Base-by-base conservation (phyloP, 2,888 invertebrate genomes). In the Hirtodrosophila trivittata region DNA sequence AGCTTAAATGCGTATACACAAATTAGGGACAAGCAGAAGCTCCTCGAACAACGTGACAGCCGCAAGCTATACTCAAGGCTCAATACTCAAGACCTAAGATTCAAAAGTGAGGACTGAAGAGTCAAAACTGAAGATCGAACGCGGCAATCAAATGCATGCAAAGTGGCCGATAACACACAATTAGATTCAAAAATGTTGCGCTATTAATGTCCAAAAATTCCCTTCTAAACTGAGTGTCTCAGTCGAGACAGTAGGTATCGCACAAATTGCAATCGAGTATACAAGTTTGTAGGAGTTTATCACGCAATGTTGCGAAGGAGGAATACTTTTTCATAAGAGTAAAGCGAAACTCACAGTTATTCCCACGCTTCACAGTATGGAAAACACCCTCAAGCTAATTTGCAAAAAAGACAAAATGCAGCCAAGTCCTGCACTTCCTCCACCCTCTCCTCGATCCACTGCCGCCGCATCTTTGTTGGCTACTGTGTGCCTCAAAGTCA, bases 131-230 rank as follows among this genome's bases (percentile, higher is more conserved):
- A 41, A 51, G 13, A 45, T 2, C 47, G 39, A 59, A 28, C 18
- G 41, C 38, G 8, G 56, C 62, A 71, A 86, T 72, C 69, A 81
- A 73, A 62, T 58, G 70, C 85, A 73, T 84, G 80, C 87, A 47
- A 86, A 50, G 39, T 38, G 18, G 46, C 46, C 43, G 30, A 57
- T 46, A 62, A 42, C 55, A 51, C 58, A 67, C 54, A 86, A 77
- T 84, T 65, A 66, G 65, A 73, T 66, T 41, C 56, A 42, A 51
- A 72, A 59, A 76, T 59, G 2, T 14, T 64, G 57, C 49, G 66
- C 77, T 84, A 69, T 75, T 76, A 86, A 68, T 80, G 66, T 67
- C 66, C 52, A 63, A 72, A 77, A 51, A 41, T 63, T 43, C 30
- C 3, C 41, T 64, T 42, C 21, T 49, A 56, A 52, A 43, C 14